These are phyloP conservation scores for Trachelus troglodyta DNA, from an alignment of 2,888 invertebrate genomes.

Conservation along the genomic window DNA sequence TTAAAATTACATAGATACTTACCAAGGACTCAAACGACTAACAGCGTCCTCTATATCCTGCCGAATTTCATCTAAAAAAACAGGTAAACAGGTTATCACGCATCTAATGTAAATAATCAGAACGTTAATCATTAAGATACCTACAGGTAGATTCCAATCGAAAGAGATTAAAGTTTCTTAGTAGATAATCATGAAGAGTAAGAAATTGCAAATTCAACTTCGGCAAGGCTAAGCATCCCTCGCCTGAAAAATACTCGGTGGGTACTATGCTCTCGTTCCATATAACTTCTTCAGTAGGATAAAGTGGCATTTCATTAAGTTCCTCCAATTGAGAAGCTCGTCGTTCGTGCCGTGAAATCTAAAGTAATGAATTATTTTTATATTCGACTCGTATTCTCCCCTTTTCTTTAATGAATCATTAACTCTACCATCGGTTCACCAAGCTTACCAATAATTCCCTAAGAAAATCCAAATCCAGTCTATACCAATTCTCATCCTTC, in stretches of 20 bases:
- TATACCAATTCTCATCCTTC: conserved; percentile 78
- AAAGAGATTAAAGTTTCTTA: conserved; percentile 97
- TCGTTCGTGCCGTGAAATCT: conserved; percentile 88
- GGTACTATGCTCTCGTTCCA: conserved; percentile 99
- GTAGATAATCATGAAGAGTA: conserved; percentile 96
- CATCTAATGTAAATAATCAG: not conserved
- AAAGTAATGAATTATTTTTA: conserved; percentile 28
- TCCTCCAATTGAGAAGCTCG: conserved; percentile 93
- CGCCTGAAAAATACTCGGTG: conserved; percentile 96
- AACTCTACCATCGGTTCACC: not conserved
- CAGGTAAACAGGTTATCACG: conserved; percentile 1
- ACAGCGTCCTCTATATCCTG: conserved; percentile 99
- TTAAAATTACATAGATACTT: conserved; percentile 53
- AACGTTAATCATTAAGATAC: conserved; percentile 55
- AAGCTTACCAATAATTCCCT: conserved; percentile 83
- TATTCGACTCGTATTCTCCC: not conserved
- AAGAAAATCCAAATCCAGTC: conserved; percentile 84
- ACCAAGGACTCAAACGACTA: conserved; percentile 95
- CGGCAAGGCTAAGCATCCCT: conserved; percentile 94
- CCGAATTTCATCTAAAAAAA: conserved; percentile 91
- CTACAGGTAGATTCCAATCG: conserved; percentile 96
- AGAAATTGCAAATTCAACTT: conserved; percentile 98
- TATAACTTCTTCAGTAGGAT: conserved; percentile 97
- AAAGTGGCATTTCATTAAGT: conserved; percentile 97
- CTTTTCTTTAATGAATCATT: not conserved